Conservation (phyloP, 2,888 invertebrate species). For the Hypomecis atomaria region DNA sequence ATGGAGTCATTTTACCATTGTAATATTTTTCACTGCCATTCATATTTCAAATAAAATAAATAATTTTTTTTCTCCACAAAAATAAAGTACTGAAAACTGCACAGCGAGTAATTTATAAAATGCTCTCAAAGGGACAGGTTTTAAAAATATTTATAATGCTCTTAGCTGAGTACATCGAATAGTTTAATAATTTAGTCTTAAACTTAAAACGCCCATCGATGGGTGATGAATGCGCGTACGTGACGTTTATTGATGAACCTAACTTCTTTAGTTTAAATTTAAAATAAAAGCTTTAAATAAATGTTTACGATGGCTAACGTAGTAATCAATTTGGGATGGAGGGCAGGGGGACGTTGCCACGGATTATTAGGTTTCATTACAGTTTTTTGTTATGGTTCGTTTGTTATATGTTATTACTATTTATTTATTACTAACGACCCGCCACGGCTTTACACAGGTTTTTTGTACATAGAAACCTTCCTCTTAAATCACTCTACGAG, state of each 20-base stretch:
- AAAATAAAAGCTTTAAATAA: conserved; percentile 9
- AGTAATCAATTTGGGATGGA: conserved; percentile 4
- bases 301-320: neutral
- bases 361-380: neutral
- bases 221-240: conserved; percentile 3
- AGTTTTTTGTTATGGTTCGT: too few species aligned
- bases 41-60: too few species aligned
- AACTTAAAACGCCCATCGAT: conserved; percentile 1
- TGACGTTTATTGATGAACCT: conserved; percentile 13
- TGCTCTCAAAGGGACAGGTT: neutral
- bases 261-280: conserved; percentile 1
- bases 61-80: too few species aligned
- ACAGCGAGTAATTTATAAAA: too few species aligned
- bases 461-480: too few species aligned
- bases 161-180: conserved; percentile 1
- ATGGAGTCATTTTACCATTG: too few species aligned
- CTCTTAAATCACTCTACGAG: too few species aligned
- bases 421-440: too few species aligned
- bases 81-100: too few species aligned
- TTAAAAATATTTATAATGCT: neutral
- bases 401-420: too few species aligned
- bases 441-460: too few species aligned
- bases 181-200: conserved; percentile 1
- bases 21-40: too few species aligned
- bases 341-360: neutral